Evolutionary conservation across 2,888 invertebrate species (phyloP).

Genomic region (Netelia fuscicornis): DNA sequence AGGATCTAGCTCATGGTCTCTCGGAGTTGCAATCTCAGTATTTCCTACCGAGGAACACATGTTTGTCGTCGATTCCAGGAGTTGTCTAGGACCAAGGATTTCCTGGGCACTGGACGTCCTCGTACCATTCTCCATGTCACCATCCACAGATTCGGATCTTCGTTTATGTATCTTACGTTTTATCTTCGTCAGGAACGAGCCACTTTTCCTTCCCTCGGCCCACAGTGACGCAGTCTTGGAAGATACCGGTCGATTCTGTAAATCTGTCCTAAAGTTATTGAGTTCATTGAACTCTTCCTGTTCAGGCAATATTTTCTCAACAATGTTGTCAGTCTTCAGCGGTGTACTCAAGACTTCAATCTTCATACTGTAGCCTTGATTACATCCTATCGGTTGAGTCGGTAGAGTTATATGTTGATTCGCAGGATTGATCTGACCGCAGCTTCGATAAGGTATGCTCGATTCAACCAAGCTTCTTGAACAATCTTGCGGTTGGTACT

Average conservation of each 20-base stretch:
- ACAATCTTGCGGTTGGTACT: slow-evolving; percentile 21
- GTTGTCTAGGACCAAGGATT: slow-evolving; percentile 65
- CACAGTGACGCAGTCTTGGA: not conserved
- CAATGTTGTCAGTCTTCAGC: slow-evolving; percentile 14
- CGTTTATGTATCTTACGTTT: slow-evolving; percentile 47
- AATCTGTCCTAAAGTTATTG: slow-evolving; percentile 16
- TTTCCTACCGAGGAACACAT: slow-evolving; percentile 60
- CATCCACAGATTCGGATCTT: slow-evolving; percentile 17
- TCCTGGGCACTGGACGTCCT: slow-evolving; percentile 59
- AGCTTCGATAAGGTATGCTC: slow-evolving; percentile 15
- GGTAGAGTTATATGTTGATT: slow-evolving; percentile 62
- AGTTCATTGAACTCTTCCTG: not conserved
- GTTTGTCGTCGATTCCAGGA: slow-evolving; percentile 67
- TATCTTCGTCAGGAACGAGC: slow-evolving; percentile 49
- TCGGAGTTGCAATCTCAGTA: slow-evolving; percentile 23
- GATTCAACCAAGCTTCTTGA: not conserved
- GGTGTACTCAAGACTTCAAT: slow-evolving; percentile 60
- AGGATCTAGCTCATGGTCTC: slow-evolving; percentile 3
- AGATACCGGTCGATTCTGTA: not conserved
- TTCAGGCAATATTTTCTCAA: not conserved
- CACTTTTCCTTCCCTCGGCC: slow-evolving; percentile 23
- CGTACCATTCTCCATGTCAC: slow-evolving; percentile 17
- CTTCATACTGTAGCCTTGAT: slow-evolving; percentile 62
- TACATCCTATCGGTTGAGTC: slow-evolving; percentile 47
- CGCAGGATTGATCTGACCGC: slow-evolving; percentile 13